Conservation (phyloP, 2,113 vertebrate genomes). For the Microcebus ravelobensis region DNA sequence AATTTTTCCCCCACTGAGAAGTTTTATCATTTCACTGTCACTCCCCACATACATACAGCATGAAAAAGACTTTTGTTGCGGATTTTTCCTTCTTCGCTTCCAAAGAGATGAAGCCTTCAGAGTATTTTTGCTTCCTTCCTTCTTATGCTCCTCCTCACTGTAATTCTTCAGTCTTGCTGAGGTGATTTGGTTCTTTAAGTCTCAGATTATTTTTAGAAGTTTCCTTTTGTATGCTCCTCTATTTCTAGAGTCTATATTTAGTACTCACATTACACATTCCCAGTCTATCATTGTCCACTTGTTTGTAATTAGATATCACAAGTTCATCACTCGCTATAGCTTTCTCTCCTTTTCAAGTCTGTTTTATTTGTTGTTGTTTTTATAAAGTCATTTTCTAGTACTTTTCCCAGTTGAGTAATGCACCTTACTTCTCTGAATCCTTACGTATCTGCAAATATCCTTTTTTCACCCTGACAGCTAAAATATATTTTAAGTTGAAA, state of each 20-base stretch:
- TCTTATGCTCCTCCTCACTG: background rate
- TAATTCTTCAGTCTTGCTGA: conserved; percentile 19
- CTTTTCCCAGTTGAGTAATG: background rate
- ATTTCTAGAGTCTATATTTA: background rate
- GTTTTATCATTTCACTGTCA: background rate
- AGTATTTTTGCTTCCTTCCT: background rate
- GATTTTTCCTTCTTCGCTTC: background rate
- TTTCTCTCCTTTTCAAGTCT: background rate
- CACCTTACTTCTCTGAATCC: background rate
- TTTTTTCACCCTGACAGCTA: background rate
- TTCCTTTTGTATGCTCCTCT: background rate
- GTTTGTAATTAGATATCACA: background rate
- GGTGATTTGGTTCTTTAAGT: conserved; percentile 17
- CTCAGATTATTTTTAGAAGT: background rate
- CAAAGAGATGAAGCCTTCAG: background rate
- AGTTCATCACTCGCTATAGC: background rate
- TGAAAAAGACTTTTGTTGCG: background rate
- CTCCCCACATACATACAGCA: background rate
- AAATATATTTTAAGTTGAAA: conserved; percentile 11
- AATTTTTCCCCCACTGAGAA: background rate
- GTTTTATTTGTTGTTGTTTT: background rate
- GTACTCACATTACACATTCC: background rate
- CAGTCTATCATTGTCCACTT: background rate
- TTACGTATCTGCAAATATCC: background rate
- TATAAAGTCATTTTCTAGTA: background rate